Conservation (phyloP, 2,113 vertebrate species). For the Balaenoptera acutorostrata region DNA sequence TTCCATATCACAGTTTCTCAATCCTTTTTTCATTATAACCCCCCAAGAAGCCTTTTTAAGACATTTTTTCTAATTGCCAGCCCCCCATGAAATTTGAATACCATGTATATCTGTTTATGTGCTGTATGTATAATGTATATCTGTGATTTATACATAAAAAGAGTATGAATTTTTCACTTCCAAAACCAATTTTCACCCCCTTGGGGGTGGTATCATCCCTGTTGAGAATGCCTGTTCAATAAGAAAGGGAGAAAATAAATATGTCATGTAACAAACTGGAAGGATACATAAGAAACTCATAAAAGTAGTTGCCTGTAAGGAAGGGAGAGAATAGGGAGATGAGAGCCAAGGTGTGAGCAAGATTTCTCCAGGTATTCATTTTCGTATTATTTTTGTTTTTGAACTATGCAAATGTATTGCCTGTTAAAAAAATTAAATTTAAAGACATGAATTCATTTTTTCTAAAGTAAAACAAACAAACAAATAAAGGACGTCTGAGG, state of each 20-base stretch:
- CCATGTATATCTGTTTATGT: not conserved
- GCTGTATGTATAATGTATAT: not conserved
- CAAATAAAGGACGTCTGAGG: not conserved
- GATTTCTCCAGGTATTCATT: not conserved
- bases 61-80: not conserved
- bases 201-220: not conserved
- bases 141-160: slow-evolving; percentile 33
- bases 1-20: not conserved
- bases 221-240: not conserved
- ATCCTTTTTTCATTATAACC: not conserved
- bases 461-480: not conserved
- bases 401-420: not conserved
- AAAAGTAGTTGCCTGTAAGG: not conserved
- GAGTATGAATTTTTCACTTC: slow-evolving; percentile 3
- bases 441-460: not conserved
- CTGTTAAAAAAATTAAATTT: not conserved
- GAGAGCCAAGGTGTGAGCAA: not conserved
- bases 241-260: not conserved
- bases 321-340: not conserved
- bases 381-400: not conserved
- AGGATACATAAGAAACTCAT: not conserved
- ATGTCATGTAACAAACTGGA: not conserved
- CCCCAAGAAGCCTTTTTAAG: not conserved
- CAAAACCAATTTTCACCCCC: slow-evolving; percentile 7
- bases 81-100: not conserved